A percentile compares a stretch with the other conserved stretches of the same genome.
Evolutionary conservation across 2,797 vertebrate species (phyloP).

Genomic region (Yasuhikotakia modesta): DNA sequence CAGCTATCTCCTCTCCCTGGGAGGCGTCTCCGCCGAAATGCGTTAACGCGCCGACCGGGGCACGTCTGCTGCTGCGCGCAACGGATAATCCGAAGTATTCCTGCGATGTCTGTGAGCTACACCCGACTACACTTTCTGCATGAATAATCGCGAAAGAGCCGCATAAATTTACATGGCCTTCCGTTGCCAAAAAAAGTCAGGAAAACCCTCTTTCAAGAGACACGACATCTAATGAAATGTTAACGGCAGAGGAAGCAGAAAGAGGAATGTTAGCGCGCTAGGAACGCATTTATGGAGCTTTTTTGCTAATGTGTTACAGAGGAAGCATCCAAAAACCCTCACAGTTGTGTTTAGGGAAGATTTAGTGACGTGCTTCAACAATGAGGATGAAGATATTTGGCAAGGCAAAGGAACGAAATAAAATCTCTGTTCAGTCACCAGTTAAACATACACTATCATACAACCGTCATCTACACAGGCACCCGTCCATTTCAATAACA

Average conservation of each 20-base stretch:
- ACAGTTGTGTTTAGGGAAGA: conserved; percentile 29
- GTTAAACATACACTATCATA: background rate
- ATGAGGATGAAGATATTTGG: background rate
- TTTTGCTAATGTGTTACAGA: conserved; percentile 57
- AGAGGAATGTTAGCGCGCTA: conserved; percentile 26
- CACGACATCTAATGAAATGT: conserved; percentile 50
- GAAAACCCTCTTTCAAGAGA: conserved; percentile 24
- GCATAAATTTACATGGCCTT: conserved; percentile 46
- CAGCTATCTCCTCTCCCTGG: conserved; percentile 66
- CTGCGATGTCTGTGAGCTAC: conserved; percentile 64
- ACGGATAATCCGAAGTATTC: conserved; percentile 61
- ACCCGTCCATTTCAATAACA: background rate
- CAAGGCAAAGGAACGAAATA: background rate
- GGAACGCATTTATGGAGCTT: conserved; percentile 54
- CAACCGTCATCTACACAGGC: background rate
- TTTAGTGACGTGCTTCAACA: conserved; percentile 18
- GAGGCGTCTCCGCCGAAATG: conserved; percentile 56
- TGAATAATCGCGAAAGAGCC: conserved; percentile 44
- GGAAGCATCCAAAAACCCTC: conserved; percentile 58
- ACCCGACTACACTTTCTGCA: conserved; percentile 61
- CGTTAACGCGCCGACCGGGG: conserved; percentile 61
- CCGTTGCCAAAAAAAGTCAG: conserved; percentile 23
- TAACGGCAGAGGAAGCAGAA: conserved; percentile 31
- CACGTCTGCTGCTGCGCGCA: conserved; percentile 58
- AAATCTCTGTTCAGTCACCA: background rate